Evolutionary conservation across 2,113 vertebrate genomes (phyloP).

Genomic region (Hippoglossus stenolepis): DNA sequence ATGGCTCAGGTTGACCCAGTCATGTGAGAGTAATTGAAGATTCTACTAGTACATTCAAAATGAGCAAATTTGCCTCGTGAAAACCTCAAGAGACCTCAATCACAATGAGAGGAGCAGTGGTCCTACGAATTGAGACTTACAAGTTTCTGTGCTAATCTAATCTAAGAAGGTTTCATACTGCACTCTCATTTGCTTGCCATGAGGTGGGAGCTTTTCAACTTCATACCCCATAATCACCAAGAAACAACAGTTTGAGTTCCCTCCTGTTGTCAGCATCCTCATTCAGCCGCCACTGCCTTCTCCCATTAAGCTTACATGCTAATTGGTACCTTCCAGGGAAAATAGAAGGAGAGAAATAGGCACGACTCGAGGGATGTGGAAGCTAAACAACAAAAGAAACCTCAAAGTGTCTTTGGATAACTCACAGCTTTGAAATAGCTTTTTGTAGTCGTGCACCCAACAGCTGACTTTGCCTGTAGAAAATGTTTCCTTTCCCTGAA

Average conservation of each 20-base stretch:
- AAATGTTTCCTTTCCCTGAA: background rate
- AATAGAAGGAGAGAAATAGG: background rate
- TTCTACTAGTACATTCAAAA: too few relatives aligned
- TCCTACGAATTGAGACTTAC: too few relatives aligned
- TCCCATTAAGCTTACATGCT: constrained; percentile 30
- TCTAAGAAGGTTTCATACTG: constrained; percentile 7
- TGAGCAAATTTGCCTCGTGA: too few relatives aligned
- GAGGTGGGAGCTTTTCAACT: constrained; percentile 20
- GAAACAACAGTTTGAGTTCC: constrained; percentile 32
- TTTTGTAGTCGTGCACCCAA: background rate
- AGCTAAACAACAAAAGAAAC: constrained; percentile 23
- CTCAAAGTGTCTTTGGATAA: background rate
- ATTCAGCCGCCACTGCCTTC: constrained; percentile 28
- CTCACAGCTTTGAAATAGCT: background rate
- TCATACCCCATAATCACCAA: constrained; percentile 31
- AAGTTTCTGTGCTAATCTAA: background rate
- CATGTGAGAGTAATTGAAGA: too few relatives aligned
- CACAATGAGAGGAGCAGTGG: too few relatives aligned
- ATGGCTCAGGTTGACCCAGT: too few relatives aligned
- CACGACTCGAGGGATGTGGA: background rate
- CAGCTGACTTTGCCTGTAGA: background rate
- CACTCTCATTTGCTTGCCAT: background rate
- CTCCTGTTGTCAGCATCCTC: constrained; percentile 8
- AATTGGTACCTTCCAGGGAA: constrained; percentile 39
- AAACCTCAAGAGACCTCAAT: too few relatives aligned